These are phyloP conservation scores for Xiphorhynchus erythropygius DNA, from an alignment of 2,797 vertebrate genomes.

Conservation along the genomic window DNA sequence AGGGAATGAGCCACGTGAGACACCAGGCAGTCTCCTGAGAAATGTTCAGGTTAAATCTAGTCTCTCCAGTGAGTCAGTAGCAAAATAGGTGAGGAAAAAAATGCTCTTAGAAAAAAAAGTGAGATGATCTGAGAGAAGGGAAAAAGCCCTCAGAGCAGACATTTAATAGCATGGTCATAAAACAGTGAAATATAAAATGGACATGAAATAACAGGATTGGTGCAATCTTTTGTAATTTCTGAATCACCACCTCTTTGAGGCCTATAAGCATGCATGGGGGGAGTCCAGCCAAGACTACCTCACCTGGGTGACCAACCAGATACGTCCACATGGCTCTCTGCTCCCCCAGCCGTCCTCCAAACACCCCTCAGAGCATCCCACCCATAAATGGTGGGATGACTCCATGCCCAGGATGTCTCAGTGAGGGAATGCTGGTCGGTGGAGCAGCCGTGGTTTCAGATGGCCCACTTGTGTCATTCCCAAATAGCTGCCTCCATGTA, in stretches of 20 bases:
- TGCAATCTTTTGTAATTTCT: not conserved
- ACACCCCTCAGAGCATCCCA: not conserved
- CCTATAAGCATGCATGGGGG: fast-evolving
- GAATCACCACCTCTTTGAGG: not conserved
- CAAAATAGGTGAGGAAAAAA: constrained; percentile 17
- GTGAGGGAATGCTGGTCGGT: fast-evolving
- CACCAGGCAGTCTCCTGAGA: constrained; percentile 26
- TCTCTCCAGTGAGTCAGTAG: constrained; percentile 39
- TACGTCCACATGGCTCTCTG: not conserved
- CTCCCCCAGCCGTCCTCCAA: not conserved
- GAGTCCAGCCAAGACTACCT: not conserved
- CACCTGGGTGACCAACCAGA: not conserved
- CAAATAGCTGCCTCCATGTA: not conserved
- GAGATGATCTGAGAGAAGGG: not conserved
- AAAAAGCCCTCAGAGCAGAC: constrained; percentile 3
- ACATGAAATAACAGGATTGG: not conserved
- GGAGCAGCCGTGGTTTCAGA: not conserved
- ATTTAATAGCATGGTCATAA: constrained; percentile 6
- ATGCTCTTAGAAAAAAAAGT: not conserved
- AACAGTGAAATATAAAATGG: not conserved
- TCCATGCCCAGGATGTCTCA: not conserved
- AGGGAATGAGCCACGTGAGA: not conserved
- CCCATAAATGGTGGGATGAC: not conserved
- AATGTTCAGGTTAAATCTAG: constrained; percentile 11
- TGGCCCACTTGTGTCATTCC: not conserved